Evolutionary conservation across 2,888 invertebrate genomes (phyloP).

Genomic region (Campoplex nolae): DNA sequence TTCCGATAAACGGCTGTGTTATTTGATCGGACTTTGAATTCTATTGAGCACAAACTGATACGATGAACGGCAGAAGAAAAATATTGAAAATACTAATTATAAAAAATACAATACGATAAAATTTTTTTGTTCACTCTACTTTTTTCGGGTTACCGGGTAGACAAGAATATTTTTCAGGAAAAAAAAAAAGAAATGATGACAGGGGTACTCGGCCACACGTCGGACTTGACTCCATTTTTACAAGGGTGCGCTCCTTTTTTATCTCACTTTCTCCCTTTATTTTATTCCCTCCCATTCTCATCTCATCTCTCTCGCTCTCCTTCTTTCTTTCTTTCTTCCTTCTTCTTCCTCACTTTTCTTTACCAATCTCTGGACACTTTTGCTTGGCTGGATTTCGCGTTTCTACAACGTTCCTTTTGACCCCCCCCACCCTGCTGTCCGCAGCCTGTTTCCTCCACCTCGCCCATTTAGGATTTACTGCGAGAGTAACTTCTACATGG

Average conservation of each 20-base stretch:
- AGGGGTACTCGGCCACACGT: constrained; percentile 63
- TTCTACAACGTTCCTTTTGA: constrained; percentile 12
- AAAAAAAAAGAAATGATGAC: constrained; percentile 51
- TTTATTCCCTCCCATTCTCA: constrained; percentile 15
- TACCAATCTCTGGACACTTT: constrained; percentile 36
- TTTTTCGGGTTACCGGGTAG: not conserved
- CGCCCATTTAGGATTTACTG: constrained; percentile 66
- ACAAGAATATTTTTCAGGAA: not conserved
- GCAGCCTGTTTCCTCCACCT: constrained; percentile 14
- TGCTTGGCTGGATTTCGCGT: constrained; percentile 35
- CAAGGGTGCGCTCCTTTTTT: constrained; percentile 55
- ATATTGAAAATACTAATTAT: not conserved
- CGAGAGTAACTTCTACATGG: constrained; percentile 66
- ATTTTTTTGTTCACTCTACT: not conserved
- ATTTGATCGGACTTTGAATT: not conserved
- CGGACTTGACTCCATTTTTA: constrained; percentile 66
- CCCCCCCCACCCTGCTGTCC: not conserved
- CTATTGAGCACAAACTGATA: not conserved
- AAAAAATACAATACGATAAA: not conserved
- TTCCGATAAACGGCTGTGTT: constrained; percentile 4
- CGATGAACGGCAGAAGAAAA: not conserved
- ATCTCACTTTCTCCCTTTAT: constrained; percentile 21
- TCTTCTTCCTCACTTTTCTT: constrained; percentile 20
- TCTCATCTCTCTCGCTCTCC: constrained; percentile 3
- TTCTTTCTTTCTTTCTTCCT: not conserved